Evolutionary conservation across 2,888 invertebrate genomes (phyloP).

Genomic region (Papilio demoleus): DNA sequence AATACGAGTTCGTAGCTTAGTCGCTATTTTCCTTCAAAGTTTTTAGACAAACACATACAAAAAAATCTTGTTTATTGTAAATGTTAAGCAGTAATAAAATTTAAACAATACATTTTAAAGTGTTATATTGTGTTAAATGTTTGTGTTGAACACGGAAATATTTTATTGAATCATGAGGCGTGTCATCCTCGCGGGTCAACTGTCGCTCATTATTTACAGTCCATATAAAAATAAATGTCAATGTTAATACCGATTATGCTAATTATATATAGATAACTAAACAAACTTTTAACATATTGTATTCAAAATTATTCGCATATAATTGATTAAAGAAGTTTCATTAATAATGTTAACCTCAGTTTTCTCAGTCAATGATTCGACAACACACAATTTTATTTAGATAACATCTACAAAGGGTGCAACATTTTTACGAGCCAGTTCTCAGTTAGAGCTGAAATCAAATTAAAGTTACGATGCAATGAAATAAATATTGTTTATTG

Average conservation of each 20-base stretch:
- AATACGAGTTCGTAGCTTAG: neutral
- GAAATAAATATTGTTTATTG: slow-evolving; percentile 23
- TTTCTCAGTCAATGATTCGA: neutral
- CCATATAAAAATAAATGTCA: slow-evolving; percentile 38
- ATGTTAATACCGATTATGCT: slow-evolving; percentile 36
- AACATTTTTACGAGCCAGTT: slow-evolving; percentile 7
- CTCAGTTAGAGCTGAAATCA: slow-evolving; percentile 8
- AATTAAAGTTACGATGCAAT: slow-evolving; percentile 24
- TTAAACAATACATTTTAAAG: slow-evolving; percentile 15
- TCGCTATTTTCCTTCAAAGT: neutral
- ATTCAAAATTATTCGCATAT: slow-evolving; percentile 2
- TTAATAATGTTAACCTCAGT: neutral
- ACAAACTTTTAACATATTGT: slow-evolving; percentile 10
- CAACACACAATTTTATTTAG: neutral
- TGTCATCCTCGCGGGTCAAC: slow-evolving; percentile 34
- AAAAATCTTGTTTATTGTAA: neutral
- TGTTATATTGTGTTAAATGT: slow-evolving; percentile 25
- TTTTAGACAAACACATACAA: neutral
- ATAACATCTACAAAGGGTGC: slow-evolving; percentile 5
- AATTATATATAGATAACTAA: slow-evolving; percentile 33
- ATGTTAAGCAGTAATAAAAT: slow-evolving; percentile 21
- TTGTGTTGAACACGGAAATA: slow-evolving; percentile 32
- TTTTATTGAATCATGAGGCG: slow-evolving; percentile 22
- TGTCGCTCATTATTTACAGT: slow-evolving; percentile 35
- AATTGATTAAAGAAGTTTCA: slow-evolving; percentile 1